phyloP scores from a whole-genome alignment of 2,113 vertebrate species.

The Pseudorhombus dupliciocellatus region DNA sequence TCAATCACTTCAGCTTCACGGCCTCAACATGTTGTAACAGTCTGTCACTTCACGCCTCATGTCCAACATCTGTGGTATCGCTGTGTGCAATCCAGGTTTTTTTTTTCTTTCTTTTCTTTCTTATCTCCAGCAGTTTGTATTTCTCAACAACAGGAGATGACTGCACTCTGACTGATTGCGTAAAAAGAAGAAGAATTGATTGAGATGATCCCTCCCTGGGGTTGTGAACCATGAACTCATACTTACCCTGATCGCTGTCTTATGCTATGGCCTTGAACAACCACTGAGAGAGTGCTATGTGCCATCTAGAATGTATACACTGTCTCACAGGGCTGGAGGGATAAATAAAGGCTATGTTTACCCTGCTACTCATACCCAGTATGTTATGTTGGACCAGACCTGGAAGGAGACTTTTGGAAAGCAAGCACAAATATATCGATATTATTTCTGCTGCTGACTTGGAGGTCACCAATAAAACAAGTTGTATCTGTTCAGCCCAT shows the following conservation, averaged over 20 bases:
- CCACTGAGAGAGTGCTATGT: not conserved
- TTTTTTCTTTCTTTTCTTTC: not conserved
- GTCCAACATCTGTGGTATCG: constrained; percentile 1
- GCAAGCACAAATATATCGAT: no score
- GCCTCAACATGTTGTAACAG: not conserved
- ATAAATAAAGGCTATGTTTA: not conserved
- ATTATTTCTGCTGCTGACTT: no score
- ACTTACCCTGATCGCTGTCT: not conserved
- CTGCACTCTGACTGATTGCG: constrained; percentile 39
- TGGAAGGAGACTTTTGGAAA: not conserved
- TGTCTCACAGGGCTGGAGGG: not conserved
- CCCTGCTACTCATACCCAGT: not conserved
- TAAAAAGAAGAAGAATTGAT: constrained; percentile 42
- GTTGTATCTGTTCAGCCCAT: no score
- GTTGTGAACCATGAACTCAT: not conserved
- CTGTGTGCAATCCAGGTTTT: not conserved
- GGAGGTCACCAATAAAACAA: no score
- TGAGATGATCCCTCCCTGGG: constrained; percentile 25
- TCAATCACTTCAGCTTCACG: constrained; percentile 3
- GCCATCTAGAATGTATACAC: not conserved
- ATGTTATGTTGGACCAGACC: not conserved
- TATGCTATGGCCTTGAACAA: no score
- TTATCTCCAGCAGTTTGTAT: not conserved
- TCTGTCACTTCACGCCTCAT: no score
- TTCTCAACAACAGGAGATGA: constrained; percentile 45